Evolutionary conservation across 2,888 invertebrate genomes (phyloP).

Genomic region (Cataglyphis livida): DNA sequence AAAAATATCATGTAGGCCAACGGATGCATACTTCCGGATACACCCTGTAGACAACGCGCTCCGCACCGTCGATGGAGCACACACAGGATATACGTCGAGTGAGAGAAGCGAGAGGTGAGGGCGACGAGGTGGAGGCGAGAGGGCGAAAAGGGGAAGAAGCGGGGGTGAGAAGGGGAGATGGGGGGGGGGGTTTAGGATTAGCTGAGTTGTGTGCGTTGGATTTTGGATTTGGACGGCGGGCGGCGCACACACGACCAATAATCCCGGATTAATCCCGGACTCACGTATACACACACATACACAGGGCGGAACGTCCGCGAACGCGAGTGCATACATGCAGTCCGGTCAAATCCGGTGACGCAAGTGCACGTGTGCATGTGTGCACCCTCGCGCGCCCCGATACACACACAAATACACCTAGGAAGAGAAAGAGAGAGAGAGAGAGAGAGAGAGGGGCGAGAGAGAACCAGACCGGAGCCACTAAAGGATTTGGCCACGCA

Average conservation of each 20-base stretch:
- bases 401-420: neutral
- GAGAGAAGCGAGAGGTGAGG: constrained; percentile 61
- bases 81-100: constrained; percentile 68
- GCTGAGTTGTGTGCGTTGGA: constrained; percentile 84
- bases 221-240: constrained; percentile 83
- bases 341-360: constrained; percentile 73
- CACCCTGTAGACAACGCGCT: constrained; percentile 73
- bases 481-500: constrained; percentile 82
- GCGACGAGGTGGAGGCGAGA: constrained; percentile 40
- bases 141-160: constrained; percentile 37
- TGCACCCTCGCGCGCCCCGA: constrained; percentile 33
- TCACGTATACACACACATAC: constrained; percentile 66
- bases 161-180: constrained; percentile 37
- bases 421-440: constrained; percentile 29
- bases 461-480: constrained; percentile 73
- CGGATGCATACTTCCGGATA: constrained; percentile 55
- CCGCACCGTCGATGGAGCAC: constrained; percentile 65
- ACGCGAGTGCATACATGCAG: constrained; percentile 59
- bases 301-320: neutral
- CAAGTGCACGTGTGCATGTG: constrained; percentile 33
- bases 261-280: constrained; percentile 84
- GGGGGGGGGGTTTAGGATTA: constrained; percentile 79
- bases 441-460: constrained; percentile 21
- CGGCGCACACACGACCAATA: constrained; percentile 81
- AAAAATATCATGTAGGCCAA: constrained; percentile 23